Evolutionary conservation across 2,888 invertebrate genomes (phyloP), one percentile per base, ranked within the genome.

Genomic region (Sipha maydis): DNA sequence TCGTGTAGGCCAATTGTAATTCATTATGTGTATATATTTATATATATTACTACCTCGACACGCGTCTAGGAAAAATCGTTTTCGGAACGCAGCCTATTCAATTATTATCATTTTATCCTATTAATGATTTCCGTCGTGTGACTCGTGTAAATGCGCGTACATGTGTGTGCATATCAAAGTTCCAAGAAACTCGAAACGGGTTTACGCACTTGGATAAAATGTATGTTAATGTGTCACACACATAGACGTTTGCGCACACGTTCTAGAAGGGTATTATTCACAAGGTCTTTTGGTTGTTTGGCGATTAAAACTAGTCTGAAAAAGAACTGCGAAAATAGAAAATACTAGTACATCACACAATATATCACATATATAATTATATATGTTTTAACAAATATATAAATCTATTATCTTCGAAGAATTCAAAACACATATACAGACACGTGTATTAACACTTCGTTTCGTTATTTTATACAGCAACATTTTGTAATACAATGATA

Each of bases 161-260:
- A n/a, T n/a, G 38, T 7, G 25, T 54, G n/a, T 56, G 56, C n/a
- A 38, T 8, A 28, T 38, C n/a, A 76, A 76, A 76, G 84, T 78
- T 85, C 85, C 85, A 79, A 85, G 78, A 71, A 85, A 85, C 78
- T 78, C 38, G 85, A 85, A 85, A 85, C 85, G 78, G 85, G 85
- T 85, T 85, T 85, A 56, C 85, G 77, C 85, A 31, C 77, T 73
- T 54, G 61, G 85, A 85, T 79, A 34, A 79, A 85, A 85, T 85
- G 85, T 85, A 85, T 85, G 85, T 85, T 85, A 77, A 85, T 85
- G 71, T 85, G 85, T 85, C 85, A 85, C 48, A 41, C 75, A 21
- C 17, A 73, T 4, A 73, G 28, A 25, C n/a, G 69, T 73, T 1
- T n/a, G n/a, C 38, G n/a, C 34, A 83, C 56, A 17, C 31, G 31